Evolutionary conservation across 2,888 invertebrate species (phyloP).

Genomic region (Ormyrus thymus): DNA sequence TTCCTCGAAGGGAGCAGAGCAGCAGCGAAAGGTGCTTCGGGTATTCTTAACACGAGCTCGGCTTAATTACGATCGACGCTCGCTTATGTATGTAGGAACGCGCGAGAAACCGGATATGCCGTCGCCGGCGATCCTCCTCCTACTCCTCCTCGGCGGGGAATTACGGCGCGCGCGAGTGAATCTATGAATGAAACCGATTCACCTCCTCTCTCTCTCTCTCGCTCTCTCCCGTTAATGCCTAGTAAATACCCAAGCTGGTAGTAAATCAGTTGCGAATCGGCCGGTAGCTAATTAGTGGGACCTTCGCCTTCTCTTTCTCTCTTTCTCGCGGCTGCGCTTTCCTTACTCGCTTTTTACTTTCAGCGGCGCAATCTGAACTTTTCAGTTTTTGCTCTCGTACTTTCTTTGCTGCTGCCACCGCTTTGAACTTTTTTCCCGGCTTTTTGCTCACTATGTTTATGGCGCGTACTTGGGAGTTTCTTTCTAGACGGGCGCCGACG

Average conservation of each 20-base stretch:
- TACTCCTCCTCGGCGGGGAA: constrained; percentile 15
- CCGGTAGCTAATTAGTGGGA: constrained; percentile 62
- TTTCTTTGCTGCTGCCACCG: neutral
- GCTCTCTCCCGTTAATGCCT: constrained; percentile 64
- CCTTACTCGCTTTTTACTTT: neutral
- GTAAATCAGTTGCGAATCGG: constrained; percentile 66
- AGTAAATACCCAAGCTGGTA: constrained; percentile 53
- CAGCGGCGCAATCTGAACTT: neutral
- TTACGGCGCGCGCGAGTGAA: constrained; percentile 62
- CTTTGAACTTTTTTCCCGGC: neutral
- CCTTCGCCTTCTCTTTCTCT: constrained; percentile 51
- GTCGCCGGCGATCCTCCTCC: constrained; percentile 4
- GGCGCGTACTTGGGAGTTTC: too few relatives aligned
- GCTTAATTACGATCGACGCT: constrained; percentile 49
- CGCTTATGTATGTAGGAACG: constrained; percentile 32
- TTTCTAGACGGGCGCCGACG: too few relatives aligned
- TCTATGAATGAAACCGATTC: constrained; percentile 69
- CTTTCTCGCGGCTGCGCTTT: neutral
- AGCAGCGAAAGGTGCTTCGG: neutral
- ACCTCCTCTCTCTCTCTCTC: constrained; percentile 9
- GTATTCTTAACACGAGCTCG: constrained; percentile 43
- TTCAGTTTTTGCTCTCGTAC: neutral
- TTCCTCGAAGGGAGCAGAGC: neutral
- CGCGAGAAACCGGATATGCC: constrained; percentile 55
- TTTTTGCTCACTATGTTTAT: too few relatives aligned